Base-by-base conservation (phyloP, 1,140 invertebrate genomes). In the Drosophila rhopaloa region DNA sequence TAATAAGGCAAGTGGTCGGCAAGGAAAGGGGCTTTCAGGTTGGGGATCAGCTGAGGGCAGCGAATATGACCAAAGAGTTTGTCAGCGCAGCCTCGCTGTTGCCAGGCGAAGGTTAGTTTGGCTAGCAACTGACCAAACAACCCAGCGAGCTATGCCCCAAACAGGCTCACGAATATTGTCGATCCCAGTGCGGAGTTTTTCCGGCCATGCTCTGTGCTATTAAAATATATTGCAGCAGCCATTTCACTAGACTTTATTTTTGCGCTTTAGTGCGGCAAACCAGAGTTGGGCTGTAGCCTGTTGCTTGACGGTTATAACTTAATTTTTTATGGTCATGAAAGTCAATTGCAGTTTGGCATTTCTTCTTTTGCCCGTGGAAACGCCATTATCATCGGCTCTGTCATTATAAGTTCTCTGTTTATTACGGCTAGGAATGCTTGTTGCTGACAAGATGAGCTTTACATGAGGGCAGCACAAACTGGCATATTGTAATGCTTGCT, bases 271-370 rank as follows among this genome's bases (percentile, higher is more conserved):
- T 54, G 48, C 61, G 29, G 60, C 56, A 16, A 14, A 41, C 2
- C 53, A 58, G 54, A 27, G 38, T 7, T 68, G 41, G 19, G 58
- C 54, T 14, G n/a, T 7, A 14, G 29, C 41, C 53, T 66, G 38
- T 53, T 46, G 54, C 55, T 79, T 67, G 79, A 75, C 82, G 83
- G 79, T 88, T 88, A 86, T 86, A 86, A 88, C 83, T 86, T 86
- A 88, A 86, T 86, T 86, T 86, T 53, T 86, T 86, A 86, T 86
- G 83, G 83, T 86, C 83, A 86, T 86, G 83, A 83, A 86, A 86
- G 83, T 86, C 83, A 86, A 86, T 86, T 86, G 83, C 83, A 86
- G 83, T 86, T 86, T 86, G 83, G 83, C 79, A 86, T 88, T 86
- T 86, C 83, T 65, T 27, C 24, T 14, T 24, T 46, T 43, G 38